phyloP scores from a whole-genome alignment of 2,797 vertebrate species.

The Brachymystax lenok region DNA sequence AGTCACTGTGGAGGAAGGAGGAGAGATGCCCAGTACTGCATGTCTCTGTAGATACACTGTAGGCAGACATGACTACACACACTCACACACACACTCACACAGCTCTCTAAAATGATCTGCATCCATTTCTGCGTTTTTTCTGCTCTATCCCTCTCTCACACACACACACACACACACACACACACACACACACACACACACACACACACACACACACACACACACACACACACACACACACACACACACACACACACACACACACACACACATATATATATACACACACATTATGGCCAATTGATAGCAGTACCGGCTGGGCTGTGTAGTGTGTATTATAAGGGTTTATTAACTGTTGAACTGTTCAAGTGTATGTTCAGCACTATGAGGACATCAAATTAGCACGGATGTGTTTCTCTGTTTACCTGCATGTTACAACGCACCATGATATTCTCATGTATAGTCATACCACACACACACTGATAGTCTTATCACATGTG shows the following conservation, averaged over 20 bases:
- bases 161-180: background rate
- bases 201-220: conserved; percentile 7
- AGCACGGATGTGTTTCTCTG: background rate
- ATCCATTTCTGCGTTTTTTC: no score
- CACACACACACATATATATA: no score
- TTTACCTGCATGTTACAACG: background rate
- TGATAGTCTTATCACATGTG: background rate
- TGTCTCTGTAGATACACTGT: background rate
- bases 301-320: conserved; percentile 8
- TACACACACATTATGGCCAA: conserved; percentile 28
- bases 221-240: conserved; percentile 7
- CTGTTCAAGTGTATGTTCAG: conserved; percentile 14
- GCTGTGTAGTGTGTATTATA: conserved; percentile 18
- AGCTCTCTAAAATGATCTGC: background rate
- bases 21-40: conserved; percentile 1
- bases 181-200: background rate
- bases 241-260: no score
- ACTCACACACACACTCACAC: background rate
- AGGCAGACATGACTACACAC: background rate
- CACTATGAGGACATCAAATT: background rate
- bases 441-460: no score
- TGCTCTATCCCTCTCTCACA: no score
- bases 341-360: conserved; percentile 15
- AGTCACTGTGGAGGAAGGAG: conserved; percentile 18
- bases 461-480: no score